Percentiles rank a stretch among this genome's conserved stretches.
These are phyloP conservation scores for Nycticebus coucang DNA, from an alignment of 2,113 vertebrate genomes.

Conservation along the genomic window DNA sequence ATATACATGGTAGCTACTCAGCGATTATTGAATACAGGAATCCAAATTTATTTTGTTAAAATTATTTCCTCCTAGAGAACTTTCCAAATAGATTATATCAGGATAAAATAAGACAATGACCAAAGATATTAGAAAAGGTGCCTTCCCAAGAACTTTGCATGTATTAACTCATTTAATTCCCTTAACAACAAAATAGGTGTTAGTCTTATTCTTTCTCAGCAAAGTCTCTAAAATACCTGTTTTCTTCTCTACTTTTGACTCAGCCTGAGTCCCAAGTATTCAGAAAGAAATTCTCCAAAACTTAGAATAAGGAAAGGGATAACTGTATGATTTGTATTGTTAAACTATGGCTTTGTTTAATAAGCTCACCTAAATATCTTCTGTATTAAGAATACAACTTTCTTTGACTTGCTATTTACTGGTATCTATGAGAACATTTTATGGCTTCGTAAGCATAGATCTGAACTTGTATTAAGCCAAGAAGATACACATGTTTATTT, in stretches of 20 bases:
- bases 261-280: background rate
- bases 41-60: background rate
- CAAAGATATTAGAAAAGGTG: background rate
- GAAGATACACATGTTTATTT: background rate
- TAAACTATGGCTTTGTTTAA: background rate
- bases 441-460: background rate
- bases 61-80: background rate
- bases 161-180: background rate
- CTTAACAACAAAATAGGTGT: background rate
- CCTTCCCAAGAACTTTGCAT: background rate
- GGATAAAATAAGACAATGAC: background rate
- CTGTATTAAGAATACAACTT: background rate
- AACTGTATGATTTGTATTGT: background rate
- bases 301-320: background rate
- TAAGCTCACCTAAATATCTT: background rate
- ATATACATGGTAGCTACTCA: background rate
- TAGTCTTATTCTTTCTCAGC: background rate
- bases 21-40: background rate
- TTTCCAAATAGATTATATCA: background rate
- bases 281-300: background rate
- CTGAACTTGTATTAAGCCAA: background rate
- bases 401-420: background rate
- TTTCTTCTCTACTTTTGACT: background rate
- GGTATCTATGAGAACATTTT: background rate
- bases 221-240: background rate